Evolutionary conservation across 2,797 vertebrate species (phyloP).

Genomic region (Sarcoramphus papa): DNA sequence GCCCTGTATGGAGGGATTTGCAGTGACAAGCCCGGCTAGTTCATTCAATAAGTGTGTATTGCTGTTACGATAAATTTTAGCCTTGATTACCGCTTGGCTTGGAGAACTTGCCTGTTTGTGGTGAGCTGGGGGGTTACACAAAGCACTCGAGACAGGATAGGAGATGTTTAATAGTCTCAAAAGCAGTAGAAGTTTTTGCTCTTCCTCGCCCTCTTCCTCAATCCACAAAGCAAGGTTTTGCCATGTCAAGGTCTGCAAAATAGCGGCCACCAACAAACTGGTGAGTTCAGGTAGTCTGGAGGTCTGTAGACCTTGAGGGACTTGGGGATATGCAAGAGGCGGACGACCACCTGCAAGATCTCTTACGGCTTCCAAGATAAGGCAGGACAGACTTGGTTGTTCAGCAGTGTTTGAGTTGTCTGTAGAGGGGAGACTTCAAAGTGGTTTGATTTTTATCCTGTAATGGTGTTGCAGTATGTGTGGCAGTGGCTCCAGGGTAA

Average conservation of each 20-base stretch:
- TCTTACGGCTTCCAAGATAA: neutral
- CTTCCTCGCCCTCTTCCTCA: neutral
- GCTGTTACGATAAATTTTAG: neutral
- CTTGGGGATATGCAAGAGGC: neutral
- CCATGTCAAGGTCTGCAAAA: neutral
- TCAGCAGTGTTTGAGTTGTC: neutral
- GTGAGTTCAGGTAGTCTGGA: neutral
- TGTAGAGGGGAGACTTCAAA: neutral
- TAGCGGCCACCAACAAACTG: neutral
- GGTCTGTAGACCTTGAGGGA: neutral
- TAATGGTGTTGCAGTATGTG: fast-evolving
- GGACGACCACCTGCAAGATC: neutral
- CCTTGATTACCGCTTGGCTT: neutral
- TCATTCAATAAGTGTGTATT: neutral
- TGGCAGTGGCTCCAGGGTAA: neutral
- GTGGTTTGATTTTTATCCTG: neutral
- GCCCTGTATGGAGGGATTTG: neutral
- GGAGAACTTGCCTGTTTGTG: neutral
- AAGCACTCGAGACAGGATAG: fast-evolving
- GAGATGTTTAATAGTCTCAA: neutral
- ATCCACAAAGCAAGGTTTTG: neutral
- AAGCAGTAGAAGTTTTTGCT: neutral
- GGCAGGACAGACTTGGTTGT: neutral
- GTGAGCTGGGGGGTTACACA: neutral
- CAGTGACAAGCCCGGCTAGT: neutral